Conservation (phyloP, 1,140 invertebrate genomes). For the Anoplophora glabripennis region DNA sequence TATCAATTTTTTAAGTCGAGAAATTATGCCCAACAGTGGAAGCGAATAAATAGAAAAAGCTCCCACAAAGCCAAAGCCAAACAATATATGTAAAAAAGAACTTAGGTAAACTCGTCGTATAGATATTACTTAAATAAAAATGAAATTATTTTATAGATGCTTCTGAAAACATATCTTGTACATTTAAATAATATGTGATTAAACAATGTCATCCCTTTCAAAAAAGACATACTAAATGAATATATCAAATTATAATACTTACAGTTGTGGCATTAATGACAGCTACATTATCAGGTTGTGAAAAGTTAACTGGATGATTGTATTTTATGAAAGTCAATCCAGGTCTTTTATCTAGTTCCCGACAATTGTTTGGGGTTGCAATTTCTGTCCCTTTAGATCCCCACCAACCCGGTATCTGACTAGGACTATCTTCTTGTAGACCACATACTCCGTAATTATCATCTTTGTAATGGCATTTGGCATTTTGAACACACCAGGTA, state of each 20-base stretch:
- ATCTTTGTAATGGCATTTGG: slow-evolving; percentile 82
- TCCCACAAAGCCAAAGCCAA: too few relatives aligned
- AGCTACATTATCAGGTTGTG: slow-evolving; percentile 79
- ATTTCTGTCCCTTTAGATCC: slow-evolving; percentile 78
- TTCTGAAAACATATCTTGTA: too few relatives aligned
- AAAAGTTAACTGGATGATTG: slow-evolving; percentile 77
- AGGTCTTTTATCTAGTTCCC: slow-evolving; percentile 73
- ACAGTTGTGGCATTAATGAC: slow-evolving; percentile 79
- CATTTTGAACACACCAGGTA: slow-evolving; percentile 91
- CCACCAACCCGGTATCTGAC: slow-evolving; percentile 85
- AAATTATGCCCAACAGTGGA: too few relatives aligned
- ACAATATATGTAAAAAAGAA: too few relatives aligned
- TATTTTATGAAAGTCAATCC: slow-evolving; percentile 88
- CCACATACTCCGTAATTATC: slow-evolving; percentile 82
- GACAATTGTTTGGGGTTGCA: slow-evolving; percentile 72
- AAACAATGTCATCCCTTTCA: too few relatives aligned
- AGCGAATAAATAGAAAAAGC: too few relatives aligned
- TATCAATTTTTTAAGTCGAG: too few relatives aligned
- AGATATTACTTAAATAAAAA: too few relatives aligned
- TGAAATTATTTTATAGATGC: too few relatives aligned
- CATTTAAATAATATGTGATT: too few relatives aligned
- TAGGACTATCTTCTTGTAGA: slow-evolving; percentile 68
- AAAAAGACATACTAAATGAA: too few relatives aligned
- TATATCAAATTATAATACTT: slow-evolving; percentile 18
- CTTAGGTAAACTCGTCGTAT: too few relatives aligned